These are phyloP conservation scores for Mormyrops boulengeri DNA, from an alignment of 2,797 vertebrate species.

Conservation along the genomic window DNA sequence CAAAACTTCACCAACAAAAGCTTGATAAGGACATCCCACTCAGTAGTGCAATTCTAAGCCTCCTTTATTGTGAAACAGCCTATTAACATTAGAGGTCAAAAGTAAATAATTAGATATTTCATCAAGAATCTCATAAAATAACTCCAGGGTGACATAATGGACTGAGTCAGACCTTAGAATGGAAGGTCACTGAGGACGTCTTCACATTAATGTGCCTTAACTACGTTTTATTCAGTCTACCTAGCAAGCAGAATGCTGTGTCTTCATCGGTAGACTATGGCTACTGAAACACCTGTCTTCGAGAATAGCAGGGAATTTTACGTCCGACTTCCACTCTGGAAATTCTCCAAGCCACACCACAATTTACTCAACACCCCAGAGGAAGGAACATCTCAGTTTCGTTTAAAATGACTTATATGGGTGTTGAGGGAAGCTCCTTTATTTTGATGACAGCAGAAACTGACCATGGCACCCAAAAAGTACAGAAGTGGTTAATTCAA, in stretches of 20 bases:
- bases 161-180: background rate
- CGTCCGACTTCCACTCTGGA: background rate
- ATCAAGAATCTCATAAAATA: background rate
- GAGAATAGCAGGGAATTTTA: background rate
- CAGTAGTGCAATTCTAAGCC: background rate
- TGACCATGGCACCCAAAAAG: background rate
- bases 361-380: background rate
- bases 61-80: background rate
- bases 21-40: background rate
- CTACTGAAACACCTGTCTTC: background rate
- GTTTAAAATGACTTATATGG: background rate
- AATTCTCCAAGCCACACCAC: background rate
- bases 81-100: background rate
- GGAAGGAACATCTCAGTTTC: background rate
- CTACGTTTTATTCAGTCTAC: background rate
- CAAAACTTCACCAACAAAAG: background rate
- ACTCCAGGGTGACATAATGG: background rate
- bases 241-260: background rate
- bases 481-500: background rate
- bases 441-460: background rate
- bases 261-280: background rate
- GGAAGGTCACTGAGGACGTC: background rate
- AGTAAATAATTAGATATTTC: background rate
- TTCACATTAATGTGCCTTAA: background rate
- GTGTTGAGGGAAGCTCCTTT: background rate